Evolutionary conservation across 2,888 invertebrate genomes (phyloP).

Genomic region (Mythimna lalbum): DNA sequence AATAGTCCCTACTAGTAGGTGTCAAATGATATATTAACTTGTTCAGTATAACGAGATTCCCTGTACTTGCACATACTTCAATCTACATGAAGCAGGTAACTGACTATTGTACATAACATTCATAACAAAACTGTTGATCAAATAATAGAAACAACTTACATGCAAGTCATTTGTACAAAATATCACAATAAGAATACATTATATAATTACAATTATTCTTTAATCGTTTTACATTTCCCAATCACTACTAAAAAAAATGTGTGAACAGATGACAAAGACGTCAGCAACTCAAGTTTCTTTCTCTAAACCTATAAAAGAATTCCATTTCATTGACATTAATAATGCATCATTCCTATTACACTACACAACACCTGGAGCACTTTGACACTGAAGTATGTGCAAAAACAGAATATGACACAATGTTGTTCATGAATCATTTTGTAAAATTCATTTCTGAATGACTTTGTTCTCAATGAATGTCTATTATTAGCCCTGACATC

Average conservation of each 20-base stretch:
- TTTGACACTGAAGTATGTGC: constrained; percentile 81
- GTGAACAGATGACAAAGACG: constrained; percentile 41
- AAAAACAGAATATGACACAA: constrained; percentile 77
- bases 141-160: constrained; percentile 78
- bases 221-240: constrained; percentile 53
- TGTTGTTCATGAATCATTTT: constrained; percentile 68
- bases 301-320: constrained; percentile 37
- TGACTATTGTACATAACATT: constrained; percentile 56
- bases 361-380: constrained; percentile 34
- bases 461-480: constrained; percentile 71
- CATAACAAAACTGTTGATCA: constrained; percentile 58
- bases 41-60: constrained; percentile 80
- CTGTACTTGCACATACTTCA: constrained; percentile 87
- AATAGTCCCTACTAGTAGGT: constrained; percentile 79
- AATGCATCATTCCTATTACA: constrained; percentile 45
- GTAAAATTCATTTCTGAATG: constrained; percentile 68
- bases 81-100: constrained; percentile 66
- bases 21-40: constrained; percentile 80
- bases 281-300: constrained; percentile 41
- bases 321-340: constrained; percentile 32
- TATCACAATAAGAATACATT: constrained; percentile 85
- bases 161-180: constrained; percentile 87
- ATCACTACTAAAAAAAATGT: constrained; percentile 43
- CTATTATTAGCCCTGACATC: constrained; percentile 76
- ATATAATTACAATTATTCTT: constrained; percentile 53